A percentile compares a stretch with the other conserved stretches of the same genome.
Conservation (phyloP, 2,113 vertebrate genomes). For the Trochalopteron elliotii region DNA sequence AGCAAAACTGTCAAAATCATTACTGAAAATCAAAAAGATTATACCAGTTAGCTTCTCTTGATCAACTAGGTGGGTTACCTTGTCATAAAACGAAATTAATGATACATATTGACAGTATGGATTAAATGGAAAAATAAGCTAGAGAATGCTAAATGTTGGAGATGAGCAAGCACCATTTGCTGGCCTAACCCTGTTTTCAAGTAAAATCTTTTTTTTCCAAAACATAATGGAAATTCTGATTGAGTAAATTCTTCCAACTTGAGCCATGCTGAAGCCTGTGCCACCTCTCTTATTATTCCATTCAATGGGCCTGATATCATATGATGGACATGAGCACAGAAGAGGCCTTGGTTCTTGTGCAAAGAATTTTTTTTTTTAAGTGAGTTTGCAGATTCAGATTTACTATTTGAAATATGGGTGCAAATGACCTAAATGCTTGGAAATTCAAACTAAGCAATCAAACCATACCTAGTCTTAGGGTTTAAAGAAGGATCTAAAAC, state of each 20-base stretch:
- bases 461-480: background rate
- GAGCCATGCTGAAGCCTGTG: background rate
- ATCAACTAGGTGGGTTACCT: background rate
- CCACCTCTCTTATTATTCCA: background rate
- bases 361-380: background rate
- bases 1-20: background rate
- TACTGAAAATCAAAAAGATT: background rate
- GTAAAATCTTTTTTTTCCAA: background rate
- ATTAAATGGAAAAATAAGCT: background rate
- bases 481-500: background rate
- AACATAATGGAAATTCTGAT: background rate
- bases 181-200: background rate
- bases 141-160: background rate
- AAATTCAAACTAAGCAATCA: background rate
- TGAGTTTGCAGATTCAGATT: background rate
- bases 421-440: background rate
- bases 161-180: background rate
- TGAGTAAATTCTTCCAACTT: background rate
- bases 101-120: background rate
- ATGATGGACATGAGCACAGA: background rate
- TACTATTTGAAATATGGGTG: background rate
- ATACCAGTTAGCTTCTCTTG: background rate
- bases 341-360: background rate
- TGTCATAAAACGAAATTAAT: background rate
- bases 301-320: background rate